These are phyloP conservation scores for Patella caerulea DNA, from an alignment of 2,888 invertebrate species.

Conservation along the genomic window DNA sequence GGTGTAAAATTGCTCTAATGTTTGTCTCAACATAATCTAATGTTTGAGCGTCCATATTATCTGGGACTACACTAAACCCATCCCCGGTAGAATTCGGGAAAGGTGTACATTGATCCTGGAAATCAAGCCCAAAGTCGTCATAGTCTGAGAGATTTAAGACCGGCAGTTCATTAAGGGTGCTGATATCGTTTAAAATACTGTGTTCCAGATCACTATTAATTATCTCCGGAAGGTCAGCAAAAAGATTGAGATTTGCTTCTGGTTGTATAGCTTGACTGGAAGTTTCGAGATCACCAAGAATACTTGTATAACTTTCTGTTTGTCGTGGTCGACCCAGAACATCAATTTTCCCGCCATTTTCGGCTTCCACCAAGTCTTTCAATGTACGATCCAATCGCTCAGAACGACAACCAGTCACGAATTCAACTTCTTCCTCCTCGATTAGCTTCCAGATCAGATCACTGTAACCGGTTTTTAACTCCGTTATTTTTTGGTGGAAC, in stretches of 20 bases:
- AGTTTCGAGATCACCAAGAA: constrained; percentile 9
- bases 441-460: constrained; percentile 8
- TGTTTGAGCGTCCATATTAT: neutral
- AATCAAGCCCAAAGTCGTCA: neutral
- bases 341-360: constrained; percentile 13
- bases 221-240: neutral
- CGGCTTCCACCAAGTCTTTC: constrained; percentile 20
- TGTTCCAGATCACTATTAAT: neutral
- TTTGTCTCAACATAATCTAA: neutral
- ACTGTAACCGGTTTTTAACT: neutral
- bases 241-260: neutral
- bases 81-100: neutral
- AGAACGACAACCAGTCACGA: constrained; percentile 18
- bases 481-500: neutral
- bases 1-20: constrained; percentile 4
- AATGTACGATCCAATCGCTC: neutral
- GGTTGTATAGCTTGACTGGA: neutral
- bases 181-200: neutral
- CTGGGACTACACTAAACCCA: neutral
- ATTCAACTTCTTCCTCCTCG: constrained; percentile 6
- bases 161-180: neutral
- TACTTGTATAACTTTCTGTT: constrained; percentile 18
- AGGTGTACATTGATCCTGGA: neutral
- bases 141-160: neutral
- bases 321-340: constrained; percentile 13